Conservation (phyloP, 2,797 vertebrate species). For the Salarias fasciatus region DNA sequence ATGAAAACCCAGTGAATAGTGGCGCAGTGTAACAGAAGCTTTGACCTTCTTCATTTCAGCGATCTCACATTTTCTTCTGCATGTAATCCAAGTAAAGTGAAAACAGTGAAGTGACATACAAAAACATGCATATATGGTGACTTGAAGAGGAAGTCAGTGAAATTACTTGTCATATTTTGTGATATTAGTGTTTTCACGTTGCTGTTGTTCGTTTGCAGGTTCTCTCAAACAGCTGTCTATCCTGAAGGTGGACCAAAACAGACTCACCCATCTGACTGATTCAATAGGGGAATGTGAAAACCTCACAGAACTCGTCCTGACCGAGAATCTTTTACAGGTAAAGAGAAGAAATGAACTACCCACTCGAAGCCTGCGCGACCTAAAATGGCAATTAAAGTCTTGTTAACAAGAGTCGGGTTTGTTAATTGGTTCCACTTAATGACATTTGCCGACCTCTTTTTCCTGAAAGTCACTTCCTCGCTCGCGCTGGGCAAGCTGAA, state of each 20-base stretch:
- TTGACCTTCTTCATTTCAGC: too few species aligned
- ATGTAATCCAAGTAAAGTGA: too few species aligned
- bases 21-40: background rate
- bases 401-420: constrained; percentile 23
- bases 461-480: constrained; percentile 87
- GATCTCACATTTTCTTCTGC: too few species aligned
- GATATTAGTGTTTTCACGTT: background rate
- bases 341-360: background rate
- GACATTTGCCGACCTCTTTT: constrained; percentile 17
- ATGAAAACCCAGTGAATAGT: constrained; percentile 11
- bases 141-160: too few species aligned
- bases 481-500: constrained; percentile 92
- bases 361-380: background rate
- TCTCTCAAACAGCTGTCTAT: constrained; percentile 97
- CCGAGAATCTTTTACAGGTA: constrained; percentile 95
- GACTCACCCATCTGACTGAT: constrained; percentile 89
- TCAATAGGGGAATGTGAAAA: constrained; percentile 96
- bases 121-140: too few species aligned
- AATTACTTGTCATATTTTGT: too few species aligned
- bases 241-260: constrained; percentile 97
- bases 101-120: too few species aligned
- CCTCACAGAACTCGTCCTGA: constrained; percentile 94
- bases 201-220: constrained; percentile 75
- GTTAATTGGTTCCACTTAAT: constrained; percentile 2
- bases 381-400: constrained; percentile 1